These are phyloP conservation scores for Nymphalis urticae DNA, from an alignment of 2,888 invertebrate genomes.

Conservation along the genomic window DNA sequence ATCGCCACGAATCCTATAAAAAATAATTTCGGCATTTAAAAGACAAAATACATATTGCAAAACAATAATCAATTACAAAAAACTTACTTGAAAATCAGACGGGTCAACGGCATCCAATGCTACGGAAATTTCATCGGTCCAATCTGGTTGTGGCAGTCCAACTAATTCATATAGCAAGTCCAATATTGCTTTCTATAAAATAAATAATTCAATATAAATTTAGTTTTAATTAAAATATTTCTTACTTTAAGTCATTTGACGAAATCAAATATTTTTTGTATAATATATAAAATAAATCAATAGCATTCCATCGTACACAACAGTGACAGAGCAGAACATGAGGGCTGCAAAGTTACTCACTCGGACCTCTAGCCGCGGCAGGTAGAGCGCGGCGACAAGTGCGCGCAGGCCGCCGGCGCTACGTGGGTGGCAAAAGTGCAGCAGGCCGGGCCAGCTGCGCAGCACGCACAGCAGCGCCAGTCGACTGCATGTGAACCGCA, in stretches of 20 bases:
- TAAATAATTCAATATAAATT: slow-evolving; percentile 4
- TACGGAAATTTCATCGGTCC: slow-evolving; percentile 95
- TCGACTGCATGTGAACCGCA: slow-evolving; percentile 92
- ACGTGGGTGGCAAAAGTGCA: slow-evolving; percentile 92
- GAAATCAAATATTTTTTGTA: no score
- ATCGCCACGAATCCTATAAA: slow-evolving; percentile 89
- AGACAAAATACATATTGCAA: background rate
- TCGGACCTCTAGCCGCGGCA: slow-evolving; percentile 94
- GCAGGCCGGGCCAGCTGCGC: slow-evolving; percentile 94
- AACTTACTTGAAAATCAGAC: slow-evolving; percentile 84
- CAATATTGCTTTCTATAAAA: slow-evolving; percentile 91
- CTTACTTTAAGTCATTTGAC: no score
- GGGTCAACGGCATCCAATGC: slow-evolving; percentile 95
- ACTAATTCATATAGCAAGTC: slow-evolving; percentile 95
- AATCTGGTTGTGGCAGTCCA: slow-evolving; percentile 92
- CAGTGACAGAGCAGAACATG: background rate
- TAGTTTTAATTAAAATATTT: slow-evolving; percentile 39
- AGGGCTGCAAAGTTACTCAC: slow-evolving; percentile 78
- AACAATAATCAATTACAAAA: background rate
- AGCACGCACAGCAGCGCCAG: slow-evolving; percentile 91
- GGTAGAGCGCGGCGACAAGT: slow-evolving; percentile 88
- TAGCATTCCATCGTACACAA: no score
- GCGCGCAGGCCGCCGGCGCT: slow-evolving; percentile 88
- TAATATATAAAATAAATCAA: no score
- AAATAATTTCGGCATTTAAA: background rate